phyloP scores from a whole-genome alignment of 2,888 invertebrate species.

The Stenichneumon culpator region DNA sequence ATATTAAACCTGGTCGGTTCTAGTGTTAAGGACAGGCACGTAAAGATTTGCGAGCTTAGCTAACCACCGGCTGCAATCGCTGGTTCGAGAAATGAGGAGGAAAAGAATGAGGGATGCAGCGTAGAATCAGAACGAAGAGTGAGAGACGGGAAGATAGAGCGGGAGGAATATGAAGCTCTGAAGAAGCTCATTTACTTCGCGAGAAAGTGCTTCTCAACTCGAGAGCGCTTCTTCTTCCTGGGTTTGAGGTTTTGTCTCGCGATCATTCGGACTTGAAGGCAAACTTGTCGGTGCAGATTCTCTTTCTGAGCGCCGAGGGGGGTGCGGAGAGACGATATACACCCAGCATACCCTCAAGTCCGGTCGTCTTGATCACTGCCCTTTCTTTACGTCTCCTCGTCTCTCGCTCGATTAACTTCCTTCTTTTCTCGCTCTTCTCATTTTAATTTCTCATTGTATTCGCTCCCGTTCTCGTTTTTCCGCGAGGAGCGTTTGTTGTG shows the following conservation, averaged over 20 bases:
- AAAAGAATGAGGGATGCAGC: conserved; percentile 30
- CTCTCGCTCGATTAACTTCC: conserved; percentile 58
- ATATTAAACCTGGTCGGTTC: not conserved
- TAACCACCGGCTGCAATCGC: conserved; percentile 20
- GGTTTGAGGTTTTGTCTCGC: conserved; percentile 54
- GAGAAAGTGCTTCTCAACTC: conserved; percentile 37
- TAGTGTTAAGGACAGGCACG: conserved; percentile 24
- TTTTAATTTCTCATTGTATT: conserved; percentile 35
- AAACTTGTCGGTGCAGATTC: conserved; percentile 48
- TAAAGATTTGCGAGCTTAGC: conserved; percentile 26
- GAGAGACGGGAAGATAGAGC: conserved; percentile 20
- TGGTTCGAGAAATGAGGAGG: conserved; percentile 27
- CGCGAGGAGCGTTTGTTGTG: not conserved
- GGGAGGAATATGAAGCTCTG: conserved; percentile 26
- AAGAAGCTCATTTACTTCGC: conserved; percentile 65
- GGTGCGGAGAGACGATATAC: not conserved
- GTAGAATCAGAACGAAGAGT: conserved; percentile 30
- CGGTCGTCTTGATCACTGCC: conserved; percentile 59
- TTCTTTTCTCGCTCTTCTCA: conserved; percentile 32
- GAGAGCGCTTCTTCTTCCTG: conserved; percentile 46
- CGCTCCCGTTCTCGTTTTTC: conserved; percentile 21
- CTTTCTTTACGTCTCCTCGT: conserved; percentile 48
- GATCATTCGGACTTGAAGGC: conserved; percentile 33
- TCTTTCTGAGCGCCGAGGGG: conserved; percentile 16
- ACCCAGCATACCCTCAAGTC: conserved; percentile 28